phyloP scores from a whole-genome alignment of 1,140 invertebrate species.

The Drosophila novamexicana region DNA sequence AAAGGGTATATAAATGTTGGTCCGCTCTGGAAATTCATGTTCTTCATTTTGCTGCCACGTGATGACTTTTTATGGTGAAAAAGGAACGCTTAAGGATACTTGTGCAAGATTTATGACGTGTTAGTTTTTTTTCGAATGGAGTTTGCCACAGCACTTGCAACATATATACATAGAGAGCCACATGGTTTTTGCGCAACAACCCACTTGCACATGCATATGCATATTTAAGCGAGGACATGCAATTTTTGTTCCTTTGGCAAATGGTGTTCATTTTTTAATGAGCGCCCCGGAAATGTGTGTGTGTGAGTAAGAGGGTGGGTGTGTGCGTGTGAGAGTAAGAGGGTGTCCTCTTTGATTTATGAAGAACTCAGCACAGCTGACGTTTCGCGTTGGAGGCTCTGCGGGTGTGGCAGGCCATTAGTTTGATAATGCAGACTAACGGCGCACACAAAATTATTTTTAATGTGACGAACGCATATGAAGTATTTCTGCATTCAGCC shows the following conservation, averaged over 20 bases:
- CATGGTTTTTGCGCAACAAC: constrained; percentile 7
- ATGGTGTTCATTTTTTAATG: constrained; percentile 81
- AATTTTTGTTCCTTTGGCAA: constrained; percentile 71
- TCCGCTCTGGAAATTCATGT: constrained; percentile 17
- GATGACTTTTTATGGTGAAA: constrained; percentile 42
- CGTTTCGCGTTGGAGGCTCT: constrained; percentile 30
- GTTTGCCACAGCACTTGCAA: constrained; percentile 48
- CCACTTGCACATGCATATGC: constrained; percentile 64
- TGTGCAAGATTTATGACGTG: constrained; percentile 79
- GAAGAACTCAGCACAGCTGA: constrained; percentile 65
- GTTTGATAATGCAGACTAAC: constrained; percentile 39
- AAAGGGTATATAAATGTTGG: constrained; percentile 16
- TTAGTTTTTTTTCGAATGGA: constrained; percentile 72
- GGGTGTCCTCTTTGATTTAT: constrained; percentile 73
- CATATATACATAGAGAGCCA: constrained; percentile 1
- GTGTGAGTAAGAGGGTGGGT: constrained; percentile 1
- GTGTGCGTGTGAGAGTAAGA: background rate
- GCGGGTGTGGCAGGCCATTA: constrained; percentile 5
- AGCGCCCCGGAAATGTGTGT: constrained; percentile 68
- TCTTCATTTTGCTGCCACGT: constrained; percentile 22
- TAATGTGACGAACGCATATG: constrained; percentile 56
- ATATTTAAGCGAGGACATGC: constrained; percentile 64
- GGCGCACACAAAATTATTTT: constrained; percentile 62
- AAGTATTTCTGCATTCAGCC: constrained; percentile 30
- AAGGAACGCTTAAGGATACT: constrained; percentile 73